Base-by-base conservation (phyloP, 2,113 vertebrate species). In the Hemibagrus wyckioides region DNA sequence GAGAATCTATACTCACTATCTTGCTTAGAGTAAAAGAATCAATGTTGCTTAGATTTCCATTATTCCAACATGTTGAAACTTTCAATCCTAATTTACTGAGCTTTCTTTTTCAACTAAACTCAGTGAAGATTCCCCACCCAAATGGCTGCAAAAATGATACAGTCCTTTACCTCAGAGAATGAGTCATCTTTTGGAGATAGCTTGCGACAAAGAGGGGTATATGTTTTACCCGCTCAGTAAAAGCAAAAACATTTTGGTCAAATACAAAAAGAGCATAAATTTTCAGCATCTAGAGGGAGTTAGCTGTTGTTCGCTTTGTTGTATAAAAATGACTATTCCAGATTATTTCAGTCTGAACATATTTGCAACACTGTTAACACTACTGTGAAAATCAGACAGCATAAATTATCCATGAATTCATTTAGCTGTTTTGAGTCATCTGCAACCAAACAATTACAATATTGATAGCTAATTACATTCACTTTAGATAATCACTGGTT, bases 1-100 rank as follows among this genome's bases (percentile, higher is more conserved):
- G 69, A 61, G 88, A 92, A 92, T 92, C 89, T 89, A 92, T 92
- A 91, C 91, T 91, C 85, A 92, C 91, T 90, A 85, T 90, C 88
- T 90, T 67, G 39, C 0, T 79, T 80, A 71, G 80, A 9, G 36
- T 79, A 71, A 84, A 33, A 85, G 15, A 79, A 83, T 28, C 63
- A 41, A 82, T 89, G 56, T 56, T 84, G 30, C 63, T 75, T 84
- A 76, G 10, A 56, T 77, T 84, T 25, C 19, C n/a, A 33, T 61
- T 82, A 13, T 5, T 69, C 21, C n/a, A 73, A 28, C 15, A 71
- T 21, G 56, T 63, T 52, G 50, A 39, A 65, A 48, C 73, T 85
- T 19, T 36, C 28, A 52, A 63, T 79, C 39, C 65, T 50, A 80
- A 76, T 59, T 52, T 80, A 59, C 19, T 57, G 21, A 25, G 17